Evolutionary conservation across 2,797 vertebrate species (phyloP).

Genomic region (Microchirus variegatus): DNA sequence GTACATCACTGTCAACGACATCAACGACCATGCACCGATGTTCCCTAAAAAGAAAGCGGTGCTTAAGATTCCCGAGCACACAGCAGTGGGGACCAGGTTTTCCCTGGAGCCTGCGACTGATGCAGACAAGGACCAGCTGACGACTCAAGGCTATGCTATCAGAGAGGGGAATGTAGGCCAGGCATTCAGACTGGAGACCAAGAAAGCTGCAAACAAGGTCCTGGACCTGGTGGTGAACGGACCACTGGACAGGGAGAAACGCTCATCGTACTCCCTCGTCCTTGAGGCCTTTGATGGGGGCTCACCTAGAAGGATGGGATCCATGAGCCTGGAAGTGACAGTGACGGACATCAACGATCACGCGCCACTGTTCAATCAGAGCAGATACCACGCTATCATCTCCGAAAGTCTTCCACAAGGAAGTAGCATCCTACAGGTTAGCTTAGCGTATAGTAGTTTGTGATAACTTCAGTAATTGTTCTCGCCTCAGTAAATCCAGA

Average conservation of each 20-base stretch:
- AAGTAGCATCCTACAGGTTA: conserved; percentile 91
- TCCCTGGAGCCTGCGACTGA: conserved; percentile 92
- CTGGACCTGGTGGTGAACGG: conserved; percentile 90
- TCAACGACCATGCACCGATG: conserved; percentile 92
- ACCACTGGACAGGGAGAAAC: conserved; percentile 90
- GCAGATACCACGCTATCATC: conserved; percentile 93
- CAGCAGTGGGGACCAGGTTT: conserved; percentile 89
- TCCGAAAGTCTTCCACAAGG: conserved; percentile 93
- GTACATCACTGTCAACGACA: conserved; percentile 90
- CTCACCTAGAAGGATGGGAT: conserved; percentile 86
- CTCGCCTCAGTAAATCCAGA: conserved; percentile 3
- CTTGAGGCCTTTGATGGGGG: conserved; percentile 95
- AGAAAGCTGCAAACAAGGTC: conserved; percentile 86
- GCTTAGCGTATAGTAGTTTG: not conserved
- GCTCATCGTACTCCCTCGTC: conserved; percentile 84
- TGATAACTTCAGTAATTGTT: not conserved
- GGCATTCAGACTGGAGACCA: conserved; percentile 90
- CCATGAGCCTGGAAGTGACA: conserved; percentile 88
- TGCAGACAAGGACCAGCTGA: conserved; percentile 88
- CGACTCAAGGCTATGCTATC: conserved; percentile 92
- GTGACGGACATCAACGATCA: conserved; percentile 97
- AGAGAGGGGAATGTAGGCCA: conserved; percentile 90
- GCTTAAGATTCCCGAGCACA: conserved; percentile 93
- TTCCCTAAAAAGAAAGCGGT: conserved; percentile 84
- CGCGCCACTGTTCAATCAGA: conserved; percentile 94